Evolutionary conservation across 1,140 invertebrate genomes (phyloP), one percentile per base, ranked within the genome.

Genomic region (Gryllus bimaculatus): DNA sequence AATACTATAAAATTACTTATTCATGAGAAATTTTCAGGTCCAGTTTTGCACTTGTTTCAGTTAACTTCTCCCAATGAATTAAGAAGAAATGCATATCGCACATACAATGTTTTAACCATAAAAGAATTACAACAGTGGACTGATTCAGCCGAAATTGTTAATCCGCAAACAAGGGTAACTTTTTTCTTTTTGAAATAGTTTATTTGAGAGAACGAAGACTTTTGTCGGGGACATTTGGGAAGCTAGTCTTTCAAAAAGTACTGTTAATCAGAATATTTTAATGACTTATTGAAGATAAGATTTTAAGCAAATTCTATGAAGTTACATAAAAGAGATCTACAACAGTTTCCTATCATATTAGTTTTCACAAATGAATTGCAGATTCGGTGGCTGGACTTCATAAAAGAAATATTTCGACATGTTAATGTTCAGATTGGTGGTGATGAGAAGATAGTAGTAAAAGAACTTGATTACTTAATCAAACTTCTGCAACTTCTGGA

Each of bases 51-150:
- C 48, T 49, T 76, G 8, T 79, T 81, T 75, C 81, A 88, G 88
- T 84, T 88, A 10, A 87, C 86, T 39, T 88, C 85, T 75, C 87
- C 88, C 39, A 83, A 83, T 78, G 89, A 88, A 79, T 84, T 87
- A 80, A 82, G 88, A 78, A 81, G 88, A 78, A 89, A 90, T 81
- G 87, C 84, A 74, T 86, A 86, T 39, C 83, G 87, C 47, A 86
- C 90, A 74, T 91, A 91, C 83, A 88, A 90, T 81, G 86, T 86
- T 75, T 87, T 89, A 83, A 87, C 86, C 0, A 76, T 92, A 7
- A 81, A 83, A 47, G 84, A 89, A 77, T 84, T 91, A 7, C 84
- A 86, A 79, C 76, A 79, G 6, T 83, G 84, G 82, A 85, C 84
- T 8, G 84, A 86, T 78, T 74, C 81, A 8, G 81, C 83, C 54